Conservation (phyloP, 2,797 vertebrate genomes). For the Anguilla pacifica region DNA sequence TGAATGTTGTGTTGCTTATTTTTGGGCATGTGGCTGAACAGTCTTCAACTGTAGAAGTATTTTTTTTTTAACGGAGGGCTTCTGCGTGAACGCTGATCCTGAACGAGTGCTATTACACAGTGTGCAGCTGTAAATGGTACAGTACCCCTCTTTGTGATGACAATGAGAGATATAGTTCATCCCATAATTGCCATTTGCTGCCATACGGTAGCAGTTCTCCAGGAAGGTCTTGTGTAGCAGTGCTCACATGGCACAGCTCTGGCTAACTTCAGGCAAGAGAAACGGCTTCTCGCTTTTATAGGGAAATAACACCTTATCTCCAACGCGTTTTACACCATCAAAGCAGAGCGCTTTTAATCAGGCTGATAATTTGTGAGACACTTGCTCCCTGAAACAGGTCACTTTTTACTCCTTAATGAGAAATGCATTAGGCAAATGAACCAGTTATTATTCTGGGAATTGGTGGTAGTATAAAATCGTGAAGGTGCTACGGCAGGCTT, state of each 20-base stretch:
- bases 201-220: neutral
- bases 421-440: neutral
- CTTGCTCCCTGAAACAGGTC: neutral
- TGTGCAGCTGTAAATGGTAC: neutral
- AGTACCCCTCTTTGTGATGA: neutral
- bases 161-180: neutral
- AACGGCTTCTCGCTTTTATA: too few relatives aligned
- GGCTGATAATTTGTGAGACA: neutral
- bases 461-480: too few relatives aligned
- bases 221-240: neutral
- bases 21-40: too few relatives aligned
- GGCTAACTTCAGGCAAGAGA: neutral
- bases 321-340: neutral
- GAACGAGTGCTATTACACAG: neutral
- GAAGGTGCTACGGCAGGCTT: too few relatives aligned
- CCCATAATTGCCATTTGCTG: neutral
- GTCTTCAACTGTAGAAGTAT: too few relatives aligned
- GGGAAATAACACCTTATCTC: neutral
- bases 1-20: neutral
- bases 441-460: neutral
- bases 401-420: neutral
- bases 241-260: neutral
- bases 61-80: neutral
- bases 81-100: neutral
- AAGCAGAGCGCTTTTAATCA: too few relatives aligned